Conservation (phyloP, 2,797 vertebrate genomes). For the Meriones psammophilus region DNA sequence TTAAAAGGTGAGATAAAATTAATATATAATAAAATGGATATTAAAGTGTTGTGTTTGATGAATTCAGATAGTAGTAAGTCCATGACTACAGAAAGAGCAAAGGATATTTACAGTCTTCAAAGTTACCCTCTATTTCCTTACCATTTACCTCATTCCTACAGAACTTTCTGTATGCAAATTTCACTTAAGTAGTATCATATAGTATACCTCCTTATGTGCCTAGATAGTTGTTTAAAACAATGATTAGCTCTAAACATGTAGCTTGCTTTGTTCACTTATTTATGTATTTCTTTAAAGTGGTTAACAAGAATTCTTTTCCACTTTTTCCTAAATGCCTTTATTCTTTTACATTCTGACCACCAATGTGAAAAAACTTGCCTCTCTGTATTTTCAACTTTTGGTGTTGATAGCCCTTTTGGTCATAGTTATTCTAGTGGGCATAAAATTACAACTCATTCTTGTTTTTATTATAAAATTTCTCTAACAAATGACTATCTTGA, state of each 20-base stretch:
- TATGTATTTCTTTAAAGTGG: not conserved
- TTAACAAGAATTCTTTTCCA: not conserved
- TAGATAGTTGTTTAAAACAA: not conserved
- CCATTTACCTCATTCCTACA: not conserved
- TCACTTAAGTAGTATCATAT: not conserved
- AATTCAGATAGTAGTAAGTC: constrained; percentile 10
- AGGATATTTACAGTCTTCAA: not conserved
- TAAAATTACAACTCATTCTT: not conserved
- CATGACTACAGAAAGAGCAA: not conserved
- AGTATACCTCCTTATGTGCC: not conserved
- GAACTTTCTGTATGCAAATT: not conserved
- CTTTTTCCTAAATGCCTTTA: not conserved
- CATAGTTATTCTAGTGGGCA: not conserved
- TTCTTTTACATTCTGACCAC: not conserved
- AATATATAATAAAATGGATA: not conserved
- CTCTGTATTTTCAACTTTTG: not conserved
- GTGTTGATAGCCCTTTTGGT: not conserved
- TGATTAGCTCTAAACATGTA: not conserved
- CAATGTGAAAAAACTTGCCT: not conserved
- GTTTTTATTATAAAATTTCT: not conserved
- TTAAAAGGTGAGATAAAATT: not conserved
- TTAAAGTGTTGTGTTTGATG: not conserved
- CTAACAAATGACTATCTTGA: not conserved
- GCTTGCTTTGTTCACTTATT: not conserved
- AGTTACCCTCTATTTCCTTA: not conserved